Percentiles rank a stretch among this genome's conserved stretches.
These are phyloP conservation scores for Apoderus coryli DNA, from an alignment of 2,888 invertebrate species.

Conservation along the genomic window DNA sequence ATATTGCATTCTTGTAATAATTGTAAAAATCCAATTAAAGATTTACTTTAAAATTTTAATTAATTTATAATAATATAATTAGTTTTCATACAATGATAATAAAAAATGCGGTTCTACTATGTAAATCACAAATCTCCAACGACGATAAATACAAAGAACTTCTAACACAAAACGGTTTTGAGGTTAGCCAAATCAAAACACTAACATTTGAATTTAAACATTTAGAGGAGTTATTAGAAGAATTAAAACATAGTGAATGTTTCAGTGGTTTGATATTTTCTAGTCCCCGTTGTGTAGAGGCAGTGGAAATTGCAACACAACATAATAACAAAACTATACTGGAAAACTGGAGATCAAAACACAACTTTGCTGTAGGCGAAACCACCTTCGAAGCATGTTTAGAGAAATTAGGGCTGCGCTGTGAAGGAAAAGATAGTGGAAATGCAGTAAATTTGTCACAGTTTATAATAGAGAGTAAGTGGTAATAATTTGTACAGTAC, in stretches of 20 bases:
- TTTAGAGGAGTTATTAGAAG: constrained; percentile 30
- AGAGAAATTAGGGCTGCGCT: constrained; percentile 33
- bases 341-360: constrained; percentile 20
- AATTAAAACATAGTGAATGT: constrained; percentile 31
- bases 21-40: no score
- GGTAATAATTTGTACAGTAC: constrained; percentile 10
- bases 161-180: constrained; percentile 33
- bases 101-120: constrained; percentile 24
- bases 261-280: constrained; percentile 40
- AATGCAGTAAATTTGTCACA: constrained; percentile 38
- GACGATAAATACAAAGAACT: constrained; percentile 35
- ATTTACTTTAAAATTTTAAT: no score
- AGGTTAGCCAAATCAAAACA: constrained; percentile 36
- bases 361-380: constrained; percentile 35
- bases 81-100: constrained; percentile 13
- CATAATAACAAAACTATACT: constrained; percentile 17
- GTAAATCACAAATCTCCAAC: constrained; percentile 26
- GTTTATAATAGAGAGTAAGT: constrained; percentile 34
- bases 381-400: constrained; percentile 35
- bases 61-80: no score
- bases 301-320: constrained; percentile 30
- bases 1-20: no score
- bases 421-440: constrained; percentile 38
- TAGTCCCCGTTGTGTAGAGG: constrained; percentile 41
- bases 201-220: constrained; percentile 38